Evolutionary conservation across 2,888 invertebrate genomes (phyloP), one percentile per base, ranked within the genome.

Genomic region (Lepidocyrtinus sp.): DNA sequence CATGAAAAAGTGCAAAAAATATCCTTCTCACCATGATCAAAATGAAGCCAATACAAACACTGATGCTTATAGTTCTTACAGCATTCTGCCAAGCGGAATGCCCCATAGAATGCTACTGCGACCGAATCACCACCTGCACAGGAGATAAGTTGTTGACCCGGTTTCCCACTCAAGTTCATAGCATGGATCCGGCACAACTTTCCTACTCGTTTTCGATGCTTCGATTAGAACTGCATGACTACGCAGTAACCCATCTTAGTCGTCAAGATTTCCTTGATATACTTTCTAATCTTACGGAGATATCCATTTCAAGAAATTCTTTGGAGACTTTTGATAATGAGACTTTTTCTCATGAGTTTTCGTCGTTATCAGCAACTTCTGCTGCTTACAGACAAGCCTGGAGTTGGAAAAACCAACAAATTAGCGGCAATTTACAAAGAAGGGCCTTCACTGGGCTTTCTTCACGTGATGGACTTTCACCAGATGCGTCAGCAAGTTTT

Each of bases 41-140:
- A 75, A 84, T 84, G 84, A 84, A 77, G 83, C 78, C 82, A 19
- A 75, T 82, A 15, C 26, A 82, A 70, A 83, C 83, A 61, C 50
- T 84, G 24, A 69, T 83, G 74, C 73, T 84, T 55, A 75, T 82
- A 73, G 70, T 83, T 25, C 76, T 84, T 59, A 77, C 79, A 67
- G 69, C 82, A 2, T 80, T 83, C 65, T 86, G 85, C 68, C 85
- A 85, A 55, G 85, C 82, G 59, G 86, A 86, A 81, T 86, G 86
- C 74, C 86, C 86, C 64, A 85, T 83, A 15, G 86, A 86, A 80
- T 86, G 86, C 75, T 86, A 75, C 77, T 86, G 86, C 82, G 86
- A 85, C 80, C 83, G 82, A 69, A 80, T 82, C 81, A 86, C 84
- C 63, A 81, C 82, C 67, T 86, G 86, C 74, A 83, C 84, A 7